Percentiles rank a stretch among this genome's conserved stretches.
phyloP scores from a whole-genome alignment of 1,140 invertebrate species.

The Ditylenchus dipsaci region DNA sequence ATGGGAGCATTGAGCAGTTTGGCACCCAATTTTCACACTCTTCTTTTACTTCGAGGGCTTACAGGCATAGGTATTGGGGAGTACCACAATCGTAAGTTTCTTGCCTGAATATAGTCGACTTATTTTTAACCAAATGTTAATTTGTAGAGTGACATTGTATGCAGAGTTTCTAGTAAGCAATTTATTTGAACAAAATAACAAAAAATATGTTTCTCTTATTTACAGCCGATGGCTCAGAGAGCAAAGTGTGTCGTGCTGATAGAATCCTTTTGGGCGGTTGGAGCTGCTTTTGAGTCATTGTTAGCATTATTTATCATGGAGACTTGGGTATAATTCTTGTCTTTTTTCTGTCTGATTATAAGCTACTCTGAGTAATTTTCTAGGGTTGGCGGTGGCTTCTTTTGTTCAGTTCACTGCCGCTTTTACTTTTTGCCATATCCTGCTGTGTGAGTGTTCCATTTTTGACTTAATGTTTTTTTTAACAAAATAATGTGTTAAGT shows the following conservation, averaged over 20 bases:
- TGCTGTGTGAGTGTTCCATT: conserved; percentile 59
- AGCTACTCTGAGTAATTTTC: background rate
- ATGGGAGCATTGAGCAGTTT: conserved; percentile 84
- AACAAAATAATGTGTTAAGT: conserved; percentile 64
- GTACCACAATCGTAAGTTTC: conserved; percentile 86
- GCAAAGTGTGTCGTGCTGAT: conserved; percentile 87
- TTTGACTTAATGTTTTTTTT: background rate
- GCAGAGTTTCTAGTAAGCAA: conserved; percentile 74
- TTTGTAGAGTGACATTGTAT: conserved; percentile 82
- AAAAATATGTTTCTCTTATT: no score
- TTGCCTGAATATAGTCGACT: conserved; percentile 16
- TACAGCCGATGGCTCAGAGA: conserved; percentile 75
- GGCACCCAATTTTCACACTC: conserved; percentile 83
- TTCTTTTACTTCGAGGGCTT: conserved; percentile 78
- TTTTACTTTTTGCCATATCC: conserved; percentile 70
- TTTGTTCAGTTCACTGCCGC: conserved; percentile 77
- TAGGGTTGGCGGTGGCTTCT: conserved; percentile 72
- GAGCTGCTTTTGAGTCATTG: conserved; percentile 68
- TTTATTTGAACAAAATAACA: no score
- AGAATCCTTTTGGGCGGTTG: conserved; percentile 93
- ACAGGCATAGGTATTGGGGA: conserved; percentile 94
- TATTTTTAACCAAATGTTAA: background rate
- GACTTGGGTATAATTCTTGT: conserved; percentile 72
- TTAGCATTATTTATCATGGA: conserved; percentile 86
- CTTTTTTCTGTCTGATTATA: background rate